Conservation (phyloP, 2,888 invertebrate species). For the Oxystoma pomonae region DNA sequence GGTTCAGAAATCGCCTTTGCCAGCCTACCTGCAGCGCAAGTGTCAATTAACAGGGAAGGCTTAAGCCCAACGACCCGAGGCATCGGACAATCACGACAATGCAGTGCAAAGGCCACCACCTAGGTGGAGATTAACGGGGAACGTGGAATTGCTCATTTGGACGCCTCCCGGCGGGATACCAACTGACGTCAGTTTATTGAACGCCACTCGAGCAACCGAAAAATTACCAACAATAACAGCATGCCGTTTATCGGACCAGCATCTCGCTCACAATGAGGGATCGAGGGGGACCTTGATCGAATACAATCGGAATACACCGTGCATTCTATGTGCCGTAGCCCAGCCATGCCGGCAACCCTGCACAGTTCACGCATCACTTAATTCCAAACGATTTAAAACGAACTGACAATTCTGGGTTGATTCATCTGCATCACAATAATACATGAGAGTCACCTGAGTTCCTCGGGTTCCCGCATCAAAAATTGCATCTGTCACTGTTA, state of each 20-base stretch:
- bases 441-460: conserved; percentile 35
- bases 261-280: conserved; percentile 35
- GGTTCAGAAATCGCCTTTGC: conserved; percentile 7
- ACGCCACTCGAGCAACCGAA: conserved; percentile 38
- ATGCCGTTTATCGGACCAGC: conserved; percentile 38
- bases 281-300: conserved; percentile 29
- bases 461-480: conserved; percentile 26
- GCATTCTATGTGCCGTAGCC: conserved; percentile 18
- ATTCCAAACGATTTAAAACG: conserved; percentile 35
- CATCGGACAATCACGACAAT: conserved; percentile 39
- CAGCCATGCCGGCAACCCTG: conserved; percentile 23
- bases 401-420: conserved; percentile 36
- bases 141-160: conserved; percentile 38
- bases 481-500: conserved; percentile 35
- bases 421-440: conserved; percentile 37
- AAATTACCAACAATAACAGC: conserved; percentile 42
- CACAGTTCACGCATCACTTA: conserved; percentile 35
- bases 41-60: conserved; percentile 24
- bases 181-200: conserved; percentile 34
- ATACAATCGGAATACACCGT: conserved; percentile 31
- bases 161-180: conserved; percentile 33
- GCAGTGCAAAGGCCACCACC: conserved; percentile 30
- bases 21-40: conserved; percentile 18
- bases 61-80: conserved; percentile 27
- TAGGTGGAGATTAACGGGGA: conserved; percentile 39